Conservation (phyloP, 2,113 vertebrate species). For the Xiphophorus hellerii region DNA sequence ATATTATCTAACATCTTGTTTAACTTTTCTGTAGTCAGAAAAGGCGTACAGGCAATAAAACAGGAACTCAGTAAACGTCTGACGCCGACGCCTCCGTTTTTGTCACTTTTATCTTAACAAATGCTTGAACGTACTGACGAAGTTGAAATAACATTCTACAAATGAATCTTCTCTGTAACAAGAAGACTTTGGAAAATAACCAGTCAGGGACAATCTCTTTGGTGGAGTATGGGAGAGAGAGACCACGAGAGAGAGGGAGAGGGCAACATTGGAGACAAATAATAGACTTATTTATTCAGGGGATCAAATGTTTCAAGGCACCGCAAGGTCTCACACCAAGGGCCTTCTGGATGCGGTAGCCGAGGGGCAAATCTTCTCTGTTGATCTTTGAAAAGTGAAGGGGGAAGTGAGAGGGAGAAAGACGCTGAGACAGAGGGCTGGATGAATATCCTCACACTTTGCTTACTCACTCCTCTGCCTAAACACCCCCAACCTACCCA, state of each 20-base stretch:
- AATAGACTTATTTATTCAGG: constrained; percentile 77
- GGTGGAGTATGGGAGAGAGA: background rate
- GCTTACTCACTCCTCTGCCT: constrained; percentile 75
- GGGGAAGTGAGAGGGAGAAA: constrained; percentile 75
- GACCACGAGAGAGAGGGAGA: background rate
- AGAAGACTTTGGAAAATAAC: constrained; percentile 64
- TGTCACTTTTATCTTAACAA: constrained; percentile 2
- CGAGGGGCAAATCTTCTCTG: constrained; percentile 79
- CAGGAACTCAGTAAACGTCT: constrained; percentile 47
- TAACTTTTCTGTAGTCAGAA: constrained; percentile 37
- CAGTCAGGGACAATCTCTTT: constrained; percentile 49
- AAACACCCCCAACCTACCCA: constrained; percentile 67
- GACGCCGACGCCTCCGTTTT: constrained; percentile 20
- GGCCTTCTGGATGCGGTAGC: constrained; percentile 85
- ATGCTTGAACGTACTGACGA: background rate
- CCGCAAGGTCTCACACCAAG: constrained; percentile 84
- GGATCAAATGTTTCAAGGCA: constrained; percentile 91
- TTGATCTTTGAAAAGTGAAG: constrained; percentile 79
- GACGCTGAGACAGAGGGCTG: constrained; percentile 76
- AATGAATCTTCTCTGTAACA: constrained; percentile 74
- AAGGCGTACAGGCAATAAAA: constrained; percentile 50
- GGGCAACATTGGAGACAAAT: constrained; percentile 79
- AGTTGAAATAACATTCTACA: background rate
- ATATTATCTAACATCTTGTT: constrained; percentile 57
- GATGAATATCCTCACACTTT: constrained; percentile 85